Evolutionary conservation across 2,797 vertebrate genomes (phyloP).

Genomic region (Parambassis ranga): DNA sequence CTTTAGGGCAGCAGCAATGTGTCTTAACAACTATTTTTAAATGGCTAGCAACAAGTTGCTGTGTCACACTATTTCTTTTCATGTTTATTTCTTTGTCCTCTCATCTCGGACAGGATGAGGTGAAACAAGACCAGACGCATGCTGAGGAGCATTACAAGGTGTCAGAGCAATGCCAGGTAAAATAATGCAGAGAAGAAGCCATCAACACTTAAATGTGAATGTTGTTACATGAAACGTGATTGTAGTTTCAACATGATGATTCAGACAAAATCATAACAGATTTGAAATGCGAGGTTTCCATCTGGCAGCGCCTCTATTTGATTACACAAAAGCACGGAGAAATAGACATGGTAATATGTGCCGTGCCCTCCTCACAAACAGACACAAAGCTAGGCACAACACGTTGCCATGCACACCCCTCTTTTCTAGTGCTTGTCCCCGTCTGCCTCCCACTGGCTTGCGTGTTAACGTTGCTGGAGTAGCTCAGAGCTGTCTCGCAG

Average conservation of each 20-base stretch:
- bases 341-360: conserved; percentile 14
- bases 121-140: conserved; percentile 50
- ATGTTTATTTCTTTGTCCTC: neutral
- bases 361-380: neutral
- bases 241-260: neutral
- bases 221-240: neutral
- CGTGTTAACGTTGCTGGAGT: conserved; percentile 35
- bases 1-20: conserved; percentile 20
- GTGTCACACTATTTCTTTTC: conserved; percentile 32
- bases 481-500: conserved; percentile 49
- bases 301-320: neutral
- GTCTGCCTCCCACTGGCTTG: conserved; percentile 37
- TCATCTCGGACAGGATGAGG: conserved; percentile 55
- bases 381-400: conserved; percentile 13
- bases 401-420: conserved; percentile 15
- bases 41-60: conserved; percentile 16
- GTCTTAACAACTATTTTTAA: conserved; percentile 33
- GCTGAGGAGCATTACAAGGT: conserved; percentile 51
- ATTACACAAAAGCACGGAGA: neutral
- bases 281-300: neutral
- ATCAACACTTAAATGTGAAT: neutral
- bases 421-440: conserved; percentile 17
- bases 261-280: neutral
- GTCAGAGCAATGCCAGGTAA: conserved; percentile 68
- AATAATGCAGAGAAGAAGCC: neutral